Evolutionary conservation across 2,888 invertebrate genomes (phyloP).

Genomic region (Chelonus formosanus): DNA sequence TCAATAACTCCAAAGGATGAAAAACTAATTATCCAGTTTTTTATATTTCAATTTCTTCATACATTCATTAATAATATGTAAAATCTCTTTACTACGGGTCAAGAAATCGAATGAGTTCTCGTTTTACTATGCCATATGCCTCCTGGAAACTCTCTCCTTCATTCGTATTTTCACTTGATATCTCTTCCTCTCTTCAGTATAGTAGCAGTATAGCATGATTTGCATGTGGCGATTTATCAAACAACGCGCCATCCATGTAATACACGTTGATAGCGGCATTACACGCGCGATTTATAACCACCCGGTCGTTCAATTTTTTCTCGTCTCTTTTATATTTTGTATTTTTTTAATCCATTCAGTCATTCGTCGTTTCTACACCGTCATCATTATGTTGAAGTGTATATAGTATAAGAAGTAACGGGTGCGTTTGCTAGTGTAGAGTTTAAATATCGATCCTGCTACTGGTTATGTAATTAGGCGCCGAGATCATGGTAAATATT

Average conservation of each 20-base stretch:
- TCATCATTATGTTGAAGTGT: background rate
- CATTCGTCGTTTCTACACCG: conserved; percentile 8
- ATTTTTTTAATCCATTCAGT: conserved; percentile 19
- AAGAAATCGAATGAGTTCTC: too few species aligned
- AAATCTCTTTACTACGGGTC: too few species aligned
- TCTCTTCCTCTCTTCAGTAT: background rate
- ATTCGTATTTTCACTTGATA: too few species aligned
- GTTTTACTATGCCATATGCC: too few species aligned
- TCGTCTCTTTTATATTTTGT: conserved; percentile 28
- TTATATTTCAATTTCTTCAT: too few species aligned
- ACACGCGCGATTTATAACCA: conserved; percentile 58
- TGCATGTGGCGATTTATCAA: conserved; percentile 63
- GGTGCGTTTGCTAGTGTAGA: conserved; percentile 6
- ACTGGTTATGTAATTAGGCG: conserved; percentile 43
- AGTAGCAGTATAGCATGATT: conserved; percentile 44
- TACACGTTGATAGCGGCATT: conserved; percentile 63
- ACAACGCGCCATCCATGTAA: conserved; percentile 61
- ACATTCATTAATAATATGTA: too few species aligned
- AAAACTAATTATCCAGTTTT: too few species aligned
- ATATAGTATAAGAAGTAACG: conserved; percentile 2
- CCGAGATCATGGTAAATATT: conserved; percentile 33
- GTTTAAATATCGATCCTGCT: conserved; percentile 35
- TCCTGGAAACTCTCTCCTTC: too few species aligned
- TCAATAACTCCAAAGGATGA: too few species aligned
- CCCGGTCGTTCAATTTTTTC: conserved; percentile 38